Conservation (phyloP, 2,113 vertebrate genomes). For the Lepisosteus osseus region DNA sequence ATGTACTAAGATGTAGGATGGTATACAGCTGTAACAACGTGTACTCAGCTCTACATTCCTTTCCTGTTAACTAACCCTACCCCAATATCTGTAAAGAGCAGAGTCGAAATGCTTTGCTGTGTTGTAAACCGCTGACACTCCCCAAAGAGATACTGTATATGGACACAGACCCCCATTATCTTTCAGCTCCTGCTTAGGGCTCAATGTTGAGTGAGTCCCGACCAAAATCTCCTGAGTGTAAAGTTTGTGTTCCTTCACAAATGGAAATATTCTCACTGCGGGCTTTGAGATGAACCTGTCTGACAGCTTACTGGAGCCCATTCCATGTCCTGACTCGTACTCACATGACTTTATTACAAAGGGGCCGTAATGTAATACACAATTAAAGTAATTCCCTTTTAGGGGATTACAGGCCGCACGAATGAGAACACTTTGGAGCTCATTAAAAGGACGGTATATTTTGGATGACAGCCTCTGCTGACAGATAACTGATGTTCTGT, state of each 20-base stretch:
- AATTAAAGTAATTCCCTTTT: not conserved
- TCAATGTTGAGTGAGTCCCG: not conserved
- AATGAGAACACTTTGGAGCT: not conserved
- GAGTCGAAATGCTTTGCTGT: not conserved
- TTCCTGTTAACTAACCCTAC: not conserved
- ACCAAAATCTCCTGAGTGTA: not conserved
- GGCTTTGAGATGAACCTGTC: conserved; percentile 14
- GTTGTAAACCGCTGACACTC: not conserved
- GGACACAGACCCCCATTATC: not conserved
- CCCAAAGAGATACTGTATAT: not conserved
- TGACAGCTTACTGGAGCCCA: conserved; percentile 15
- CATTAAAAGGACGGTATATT: no score
- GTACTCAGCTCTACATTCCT: not conserved
- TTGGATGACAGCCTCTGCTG: no score
- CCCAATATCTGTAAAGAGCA: not conserved
- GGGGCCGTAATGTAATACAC: not conserved
- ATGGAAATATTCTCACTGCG: not conserved
- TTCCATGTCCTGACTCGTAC: conserved; percentile 14
- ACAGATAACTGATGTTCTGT: no score
- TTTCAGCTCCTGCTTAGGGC: not conserved
- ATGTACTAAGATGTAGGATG: no score
- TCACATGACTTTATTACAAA: not conserved
- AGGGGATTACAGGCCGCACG: not conserved
- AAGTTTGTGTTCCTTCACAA: not conserved
- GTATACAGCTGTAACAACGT: no score